These are phyloP conservation scores for Poeciliopsis gracilis DNA, from an alignment of 2,797 vertebrate genomes.

Conservation along the genomic window DNA sequence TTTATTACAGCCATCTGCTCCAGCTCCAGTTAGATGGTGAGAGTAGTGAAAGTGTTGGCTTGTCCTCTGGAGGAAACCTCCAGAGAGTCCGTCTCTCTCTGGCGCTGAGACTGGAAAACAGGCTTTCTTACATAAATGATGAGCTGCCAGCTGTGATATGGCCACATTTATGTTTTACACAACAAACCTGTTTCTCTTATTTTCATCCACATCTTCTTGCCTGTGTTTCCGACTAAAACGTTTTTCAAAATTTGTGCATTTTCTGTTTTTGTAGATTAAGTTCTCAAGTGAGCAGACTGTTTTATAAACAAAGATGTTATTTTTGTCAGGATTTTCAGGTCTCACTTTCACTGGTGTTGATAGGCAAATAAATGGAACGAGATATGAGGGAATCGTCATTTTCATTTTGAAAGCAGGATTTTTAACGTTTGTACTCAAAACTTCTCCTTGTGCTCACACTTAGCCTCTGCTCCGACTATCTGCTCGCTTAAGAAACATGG, in stretches of 20 bases:
- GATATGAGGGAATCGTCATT: no score
- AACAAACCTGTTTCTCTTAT: constrained; percentile 53
- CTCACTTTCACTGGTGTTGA: neutral
- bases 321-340: neutral
- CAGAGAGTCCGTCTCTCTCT: constrained; percentile 46
- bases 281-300: neutral
- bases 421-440: no score
- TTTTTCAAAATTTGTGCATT: neutral
- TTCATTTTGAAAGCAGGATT: no score
- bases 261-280: neutral
- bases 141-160: constrained; percentile 70
- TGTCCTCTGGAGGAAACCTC: constrained; percentile 47
- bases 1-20: constrained; percentile 65
- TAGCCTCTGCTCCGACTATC: no score
- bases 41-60: constrained; percentile 40
- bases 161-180: constrained; percentile 70
- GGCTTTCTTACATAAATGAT: constrained; percentile 73
- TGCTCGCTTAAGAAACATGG: no score
- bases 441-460: no score
- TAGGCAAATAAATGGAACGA: neutral
- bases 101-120: constrained; percentile 60
- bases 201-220: constrained; percentile 35
- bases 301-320: neutral
- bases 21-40: constrained; percentile 57
- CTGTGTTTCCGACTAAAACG: neutral